Conservation (phyloP, 2,113 vertebrate genomes). For the Jacana jacana region DNA sequence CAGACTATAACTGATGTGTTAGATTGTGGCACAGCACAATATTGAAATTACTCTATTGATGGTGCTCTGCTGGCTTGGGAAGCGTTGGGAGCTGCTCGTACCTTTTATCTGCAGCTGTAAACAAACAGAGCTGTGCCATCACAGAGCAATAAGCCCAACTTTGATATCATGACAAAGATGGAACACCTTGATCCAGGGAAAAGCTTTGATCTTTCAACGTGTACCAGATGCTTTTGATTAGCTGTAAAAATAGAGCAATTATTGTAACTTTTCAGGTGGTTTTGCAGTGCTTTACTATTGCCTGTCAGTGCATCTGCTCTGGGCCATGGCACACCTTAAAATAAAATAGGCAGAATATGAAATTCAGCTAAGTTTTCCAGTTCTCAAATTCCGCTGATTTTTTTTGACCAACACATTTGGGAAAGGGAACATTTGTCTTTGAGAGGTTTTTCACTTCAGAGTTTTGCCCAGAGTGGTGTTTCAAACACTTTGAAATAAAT, state of each 20-base stretch:
- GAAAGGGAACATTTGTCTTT: not conserved
- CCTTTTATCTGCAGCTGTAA: not conserved
- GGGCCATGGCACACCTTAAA: not conserved
- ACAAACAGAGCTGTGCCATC: not conserved
- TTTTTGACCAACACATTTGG: not conserved
- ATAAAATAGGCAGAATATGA: not conserved
- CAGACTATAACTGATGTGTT: no score
- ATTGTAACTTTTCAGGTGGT: not conserved
- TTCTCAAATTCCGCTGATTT: not conserved
- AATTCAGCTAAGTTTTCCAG: not conserved
- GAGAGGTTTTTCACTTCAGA: not conserved
- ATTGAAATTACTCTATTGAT: not conserved
- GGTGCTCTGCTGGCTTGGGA: not conserved
- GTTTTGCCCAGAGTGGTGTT: not conserved
- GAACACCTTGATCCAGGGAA: slow-evolving; percentile 25
- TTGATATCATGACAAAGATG: not conserved
- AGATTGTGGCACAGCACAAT: not conserved
- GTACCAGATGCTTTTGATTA: slow-evolving; percentile 24
- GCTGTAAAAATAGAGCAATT: slow-evolving; percentile 36
- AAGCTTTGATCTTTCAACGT: not conserved
- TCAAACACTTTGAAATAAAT: not conserved
- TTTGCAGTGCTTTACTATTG: not conserved
- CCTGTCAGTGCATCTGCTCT: not conserved
- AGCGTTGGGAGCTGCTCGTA: not conserved
- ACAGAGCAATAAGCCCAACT: not conserved